Conservation (phyloP, 2,797 vertebrate species). For the Amazona ochrocephala region DNA sequence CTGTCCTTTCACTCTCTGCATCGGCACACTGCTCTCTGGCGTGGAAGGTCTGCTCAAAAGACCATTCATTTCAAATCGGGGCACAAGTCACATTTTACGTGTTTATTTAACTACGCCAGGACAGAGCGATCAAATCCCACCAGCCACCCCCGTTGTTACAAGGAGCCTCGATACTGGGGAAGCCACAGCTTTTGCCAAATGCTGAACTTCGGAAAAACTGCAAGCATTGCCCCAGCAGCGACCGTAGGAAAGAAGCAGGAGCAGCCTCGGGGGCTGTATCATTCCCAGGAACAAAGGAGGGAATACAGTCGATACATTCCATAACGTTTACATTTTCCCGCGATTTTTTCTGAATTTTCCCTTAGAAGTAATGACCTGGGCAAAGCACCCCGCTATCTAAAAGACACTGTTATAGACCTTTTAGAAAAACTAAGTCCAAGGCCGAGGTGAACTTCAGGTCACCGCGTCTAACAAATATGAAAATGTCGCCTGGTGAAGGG, state of each 20-base stretch:
- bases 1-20: conserved; percentile 26
- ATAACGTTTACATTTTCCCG: conserved; percentile 81
- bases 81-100: conserved; percentile 44
- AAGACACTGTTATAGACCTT: conserved; percentile 84
- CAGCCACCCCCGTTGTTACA: not conserved
- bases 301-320: conserved; percentile 79
- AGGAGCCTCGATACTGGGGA: not conserved
- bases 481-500: conserved; percentile 98
- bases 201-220: conserved; percentile 24
- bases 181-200: not conserved
- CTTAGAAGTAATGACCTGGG: conserved; percentile 83
- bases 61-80: conserved; percentile 42
- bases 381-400: conserved; percentile 84
- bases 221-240: not conserved
- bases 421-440: conserved; percentile 96
- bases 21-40: not conserved
- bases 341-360: conserved; percentile 75
- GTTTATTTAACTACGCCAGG: conserved; percentile 53
- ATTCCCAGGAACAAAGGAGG: conserved; percentile 70
- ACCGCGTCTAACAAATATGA: conserved; percentile 99
- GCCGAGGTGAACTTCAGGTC: conserved; percentile 99
- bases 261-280: not conserved
- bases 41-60: conserved; percentile 44
- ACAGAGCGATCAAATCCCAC: conserved; percentile 12
- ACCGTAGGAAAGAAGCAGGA: not conserved